Percentiles rank a stretch among this genome's conserved stretches.
Evolutionary conservation across 2,797 vertebrate genomes (phyloP).

Genomic region (Scolopax rusticola): DNA sequence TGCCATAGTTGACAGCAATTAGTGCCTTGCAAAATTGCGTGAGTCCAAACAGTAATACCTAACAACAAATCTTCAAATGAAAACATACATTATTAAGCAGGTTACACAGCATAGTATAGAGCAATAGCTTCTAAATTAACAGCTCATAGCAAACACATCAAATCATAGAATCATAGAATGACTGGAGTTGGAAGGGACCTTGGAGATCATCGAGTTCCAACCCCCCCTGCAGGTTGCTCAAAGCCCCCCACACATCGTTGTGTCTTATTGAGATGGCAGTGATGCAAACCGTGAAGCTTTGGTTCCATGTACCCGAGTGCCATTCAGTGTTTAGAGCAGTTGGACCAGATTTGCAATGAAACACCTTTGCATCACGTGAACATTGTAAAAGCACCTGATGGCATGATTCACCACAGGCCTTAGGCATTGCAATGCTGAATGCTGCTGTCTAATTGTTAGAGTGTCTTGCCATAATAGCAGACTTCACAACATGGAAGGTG

Average conservation of each 20-base stretch:
- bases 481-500: background rate
- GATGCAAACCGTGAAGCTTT: accelerated
- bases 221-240: too few species aligned
- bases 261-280: accelerated
- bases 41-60: background rate
- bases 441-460: background rate
- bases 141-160: background rate
- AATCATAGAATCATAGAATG: too few species aligned
- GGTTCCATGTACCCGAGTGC: background rate
- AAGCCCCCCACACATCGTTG: background rate
- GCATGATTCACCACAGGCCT: background rate
- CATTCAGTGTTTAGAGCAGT: background rate
- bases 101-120: background rate
- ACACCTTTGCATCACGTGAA: background rate
- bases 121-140: background rate
- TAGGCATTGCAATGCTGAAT: background rate
- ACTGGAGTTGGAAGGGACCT: too few species aligned
- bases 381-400: background rate
- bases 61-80: background rate
- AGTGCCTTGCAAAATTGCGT: background rate
- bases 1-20: background rate
- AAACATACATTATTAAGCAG: background rate
- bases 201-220: too few species aligned
- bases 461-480: background rate
- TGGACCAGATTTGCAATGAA: background rate